Conservation (phyloP, 2,888 invertebrate genomes). For the Polydrusus tereticollis region DNA sequence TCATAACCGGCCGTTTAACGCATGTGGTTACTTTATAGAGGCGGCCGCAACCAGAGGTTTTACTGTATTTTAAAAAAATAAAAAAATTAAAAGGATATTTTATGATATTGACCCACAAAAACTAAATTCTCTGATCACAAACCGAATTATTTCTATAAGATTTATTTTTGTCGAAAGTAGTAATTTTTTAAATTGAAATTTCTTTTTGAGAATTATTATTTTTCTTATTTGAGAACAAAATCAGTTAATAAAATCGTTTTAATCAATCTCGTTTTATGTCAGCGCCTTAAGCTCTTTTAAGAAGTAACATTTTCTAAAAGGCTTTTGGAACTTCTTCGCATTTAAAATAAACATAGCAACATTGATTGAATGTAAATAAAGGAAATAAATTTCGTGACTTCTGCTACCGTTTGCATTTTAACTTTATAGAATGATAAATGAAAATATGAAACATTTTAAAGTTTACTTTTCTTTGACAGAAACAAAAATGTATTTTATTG, state of each 20-base stretch:
- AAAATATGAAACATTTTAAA: neutral
- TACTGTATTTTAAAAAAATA: too few relatives aligned
- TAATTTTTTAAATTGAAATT: too few relatives aligned
- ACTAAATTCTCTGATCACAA: too few relatives aligned
- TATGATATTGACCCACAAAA: too few relatives aligned
- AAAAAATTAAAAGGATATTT: too few relatives aligned
- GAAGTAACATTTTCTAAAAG: constrained; percentile 8
- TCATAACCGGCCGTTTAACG: too few relatives aligned
- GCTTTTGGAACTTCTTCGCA: constrained; percentile 8
- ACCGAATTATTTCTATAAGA: too few relatives aligned
- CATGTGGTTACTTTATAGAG: too few relatives aligned
- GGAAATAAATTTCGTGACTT: constrained; percentile 18
- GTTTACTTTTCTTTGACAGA: neutral
- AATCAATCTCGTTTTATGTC: constrained; percentile 17
- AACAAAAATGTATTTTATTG: too few relatives aligned
- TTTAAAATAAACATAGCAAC: constrained; percentile 17
- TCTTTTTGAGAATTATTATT: neutral
- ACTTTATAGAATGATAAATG: neutral
- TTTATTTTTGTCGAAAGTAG: too few relatives aligned
- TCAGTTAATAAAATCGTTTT: constrained; percentile 12
- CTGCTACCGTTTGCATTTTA: constrained; percentile 2
- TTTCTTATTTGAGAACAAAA: neutral
- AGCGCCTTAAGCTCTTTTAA: constrained; percentile 9
- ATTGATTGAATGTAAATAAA: constrained; percentile 18
- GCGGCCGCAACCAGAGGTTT: too few relatives aligned